Percentiles rank a stretch among this genome's conserved stretches.
These are phyloP conservation scores for Ciconia nigra DNA, from an alignment of 2,797 vertebrate genomes.

Conservation along the genomic window DNA sequence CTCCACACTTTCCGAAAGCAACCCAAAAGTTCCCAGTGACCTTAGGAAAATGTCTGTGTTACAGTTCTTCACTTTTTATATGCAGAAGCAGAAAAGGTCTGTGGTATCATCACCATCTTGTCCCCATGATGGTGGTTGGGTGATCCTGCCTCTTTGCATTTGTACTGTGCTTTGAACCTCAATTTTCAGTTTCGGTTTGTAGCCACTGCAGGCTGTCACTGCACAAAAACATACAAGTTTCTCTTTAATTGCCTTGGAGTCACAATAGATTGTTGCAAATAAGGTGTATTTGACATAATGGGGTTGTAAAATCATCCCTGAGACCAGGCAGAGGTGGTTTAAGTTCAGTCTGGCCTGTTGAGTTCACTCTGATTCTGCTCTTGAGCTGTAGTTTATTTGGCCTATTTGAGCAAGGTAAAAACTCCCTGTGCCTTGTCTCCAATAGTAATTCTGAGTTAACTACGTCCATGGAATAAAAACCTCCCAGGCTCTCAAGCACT, in stretches of 20 bases:
- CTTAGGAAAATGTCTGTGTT: not conserved
- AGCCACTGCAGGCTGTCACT: not conserved
- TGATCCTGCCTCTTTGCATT: not conserved
- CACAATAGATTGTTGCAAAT: not conserved
- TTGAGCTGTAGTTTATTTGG: not conserved
- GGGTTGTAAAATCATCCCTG: not conserved
- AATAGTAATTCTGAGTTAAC: not conserved
- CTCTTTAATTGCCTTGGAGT: not conserved
- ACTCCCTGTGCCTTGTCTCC: not conserved
- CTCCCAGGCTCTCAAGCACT: not conserved
- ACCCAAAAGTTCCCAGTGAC: not conserved
- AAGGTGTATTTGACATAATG: not conserved
- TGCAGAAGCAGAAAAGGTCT: not conserved
- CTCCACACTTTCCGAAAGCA: not conserved
- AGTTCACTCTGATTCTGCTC: not conserved
- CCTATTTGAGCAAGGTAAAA: not conserved
- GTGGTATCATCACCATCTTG: accelerated
- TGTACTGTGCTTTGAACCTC: not conserved
- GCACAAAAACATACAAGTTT: not conserved
- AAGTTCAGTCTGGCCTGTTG: not conserved
- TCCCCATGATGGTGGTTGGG: accelerated
- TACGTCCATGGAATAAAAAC: not conserved
- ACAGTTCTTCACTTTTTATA: not conserved
- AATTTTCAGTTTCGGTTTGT: not conserved
- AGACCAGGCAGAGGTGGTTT: not conserved